Conservation (phyloP, 1,140 invertebrate genomes). For the Octopus bimaculoides region DNA sequence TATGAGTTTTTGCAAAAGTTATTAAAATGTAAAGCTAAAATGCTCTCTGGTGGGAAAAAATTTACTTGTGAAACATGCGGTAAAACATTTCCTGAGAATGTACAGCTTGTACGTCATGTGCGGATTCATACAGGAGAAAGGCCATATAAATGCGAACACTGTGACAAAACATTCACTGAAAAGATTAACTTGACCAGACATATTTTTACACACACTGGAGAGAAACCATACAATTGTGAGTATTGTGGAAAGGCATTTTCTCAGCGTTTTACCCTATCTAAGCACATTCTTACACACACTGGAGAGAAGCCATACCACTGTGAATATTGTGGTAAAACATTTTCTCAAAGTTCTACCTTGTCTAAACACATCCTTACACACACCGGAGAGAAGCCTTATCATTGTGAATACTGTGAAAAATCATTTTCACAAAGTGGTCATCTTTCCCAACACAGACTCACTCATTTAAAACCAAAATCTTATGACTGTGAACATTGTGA, state of each 20-base stretch:
- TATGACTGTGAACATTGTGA: too few relatives aligned
- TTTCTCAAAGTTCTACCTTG: too few relatives aligned
- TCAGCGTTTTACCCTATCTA: not conserved
- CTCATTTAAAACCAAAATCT: too few relatives aligned
- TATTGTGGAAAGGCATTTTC: constrained; percentile 29
- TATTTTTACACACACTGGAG: constrained; percentile 28
- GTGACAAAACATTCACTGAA: constrained; percentile 25
- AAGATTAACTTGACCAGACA: constrained; percentile 24
- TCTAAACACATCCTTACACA: too few relatives aligned
- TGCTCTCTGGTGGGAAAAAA: constrained; percentile 20
- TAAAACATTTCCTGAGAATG: constrained; percentile 11
- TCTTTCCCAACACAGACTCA: too few relatives aligned
- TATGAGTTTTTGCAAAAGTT: too few relatives aligned
- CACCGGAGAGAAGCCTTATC: too few relatives aligned
- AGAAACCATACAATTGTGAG: constrained; percentile 29
- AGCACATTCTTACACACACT: not conserved
- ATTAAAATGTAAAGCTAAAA: not conserved
- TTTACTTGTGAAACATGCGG: constrained; percentile 18
- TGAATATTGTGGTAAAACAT: too few relatives aligned
- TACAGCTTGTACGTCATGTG: too few relatives aligned
- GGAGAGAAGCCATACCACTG: not conserved
- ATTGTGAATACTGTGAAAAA: too few relatives aligned
- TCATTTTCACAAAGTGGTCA: too few relatives aligned
- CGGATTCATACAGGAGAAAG: too few relatives aligned
- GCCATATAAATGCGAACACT: constrained; percentile 22